Conservation (phyloP, 2,888 invertebrate genomes). For the Watsonalla binaria region DNA sequence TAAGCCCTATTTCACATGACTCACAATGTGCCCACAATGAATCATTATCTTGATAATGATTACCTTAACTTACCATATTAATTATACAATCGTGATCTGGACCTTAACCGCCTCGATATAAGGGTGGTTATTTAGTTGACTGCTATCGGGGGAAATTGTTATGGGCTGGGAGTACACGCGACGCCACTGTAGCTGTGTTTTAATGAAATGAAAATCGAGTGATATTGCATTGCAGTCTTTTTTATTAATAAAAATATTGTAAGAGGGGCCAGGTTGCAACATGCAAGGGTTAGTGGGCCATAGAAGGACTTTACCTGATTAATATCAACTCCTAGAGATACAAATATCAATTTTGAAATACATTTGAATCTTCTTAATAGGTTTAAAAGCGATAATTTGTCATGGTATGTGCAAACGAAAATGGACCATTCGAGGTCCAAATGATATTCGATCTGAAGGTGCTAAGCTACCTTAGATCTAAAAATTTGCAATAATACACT, state of each 20-base stretch:
- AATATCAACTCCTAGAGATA: too few relatives aligned
- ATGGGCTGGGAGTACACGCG: conserved; percentile 50
- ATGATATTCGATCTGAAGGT: too few relatives aligned
- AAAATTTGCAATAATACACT: too few relatives aligned
- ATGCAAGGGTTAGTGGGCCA: too few relatives aligned
- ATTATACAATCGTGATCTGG: conserved; percentile 13
- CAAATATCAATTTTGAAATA: too few relatives aligned
- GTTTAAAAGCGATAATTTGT: too few relatives aligned
- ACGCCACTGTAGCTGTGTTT: conserved; percentile 54
- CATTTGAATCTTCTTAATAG: too few relatives aligned
- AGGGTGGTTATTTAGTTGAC: conserved; percentile 11
- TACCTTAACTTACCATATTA: conserved; percentile 29
- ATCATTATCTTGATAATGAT: conserved; percentile 67
- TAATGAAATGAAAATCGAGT: conserved; percentile 60
- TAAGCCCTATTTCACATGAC: conserved; percentile 29
- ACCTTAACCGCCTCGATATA: conserved; percentile 26
- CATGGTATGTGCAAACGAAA: too few relatives aligned
- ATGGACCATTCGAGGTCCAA: too few relatives aligned
- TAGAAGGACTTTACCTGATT: too few relatives aligned
- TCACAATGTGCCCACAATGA: conserved; percentile 66
- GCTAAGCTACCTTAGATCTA: too few relatives aligned
- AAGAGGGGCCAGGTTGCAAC: conserved; percentile 3
- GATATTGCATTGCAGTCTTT: conserved; percentile 40
- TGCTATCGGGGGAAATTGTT: conserved; percentile 32
- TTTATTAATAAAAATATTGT: conserved; percentile 25